A percentile compares a stretch with the other conserved stretches of the same genome.
Conservation (phyloP, 2,113 vertebrate genomes). For the Coracopsis vasa region DNA sequence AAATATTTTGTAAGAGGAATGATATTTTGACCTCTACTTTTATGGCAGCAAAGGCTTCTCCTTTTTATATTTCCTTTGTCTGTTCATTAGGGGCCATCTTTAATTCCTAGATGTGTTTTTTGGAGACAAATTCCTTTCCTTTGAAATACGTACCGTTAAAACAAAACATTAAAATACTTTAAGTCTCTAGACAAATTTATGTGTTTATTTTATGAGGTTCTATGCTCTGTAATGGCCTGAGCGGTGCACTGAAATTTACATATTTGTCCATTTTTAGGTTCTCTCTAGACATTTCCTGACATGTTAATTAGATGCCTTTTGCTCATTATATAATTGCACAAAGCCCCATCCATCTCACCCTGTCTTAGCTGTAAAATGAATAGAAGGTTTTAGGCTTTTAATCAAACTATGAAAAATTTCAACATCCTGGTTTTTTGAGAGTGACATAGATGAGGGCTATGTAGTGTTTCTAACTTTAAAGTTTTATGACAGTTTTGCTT, state of each 20-base stretch:
- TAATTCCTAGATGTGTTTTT: conserved; percentile 44
- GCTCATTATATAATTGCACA: not conserved
- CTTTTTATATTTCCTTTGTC: conserved; percentile 46
- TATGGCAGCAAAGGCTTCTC: conserved; percentile 27
- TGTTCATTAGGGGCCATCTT: conserved; percentile 33
- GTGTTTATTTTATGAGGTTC: not conserved
- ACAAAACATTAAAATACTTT: not conserved
- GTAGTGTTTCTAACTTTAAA: not conserved
- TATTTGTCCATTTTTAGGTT: not conserved
- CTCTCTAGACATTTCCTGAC: not conserved
- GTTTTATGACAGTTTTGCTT: not conserved
- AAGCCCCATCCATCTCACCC: not conserved
- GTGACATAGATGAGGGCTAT: not conserved
- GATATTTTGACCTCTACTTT: conserved; percentile 40
- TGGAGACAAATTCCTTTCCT: not conserved
- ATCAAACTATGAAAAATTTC: conserved; percentile 18
- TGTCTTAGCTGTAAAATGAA: not conserved
- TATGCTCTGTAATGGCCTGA: not conserved
- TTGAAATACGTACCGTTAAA: conserved; percentile 31
- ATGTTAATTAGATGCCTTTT: not conserved
- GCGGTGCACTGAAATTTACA: not conserved
- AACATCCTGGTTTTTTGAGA: not conserved
- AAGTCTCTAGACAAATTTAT: not conserved
- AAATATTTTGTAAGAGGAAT: conserved; percentile 58
- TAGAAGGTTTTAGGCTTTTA: conserved; percentile 19